A percentile compares a stretch with the other conserved stretches of the same genome.
phyloP scores from a whole-genome alignment of 2,888 invertebrate species.

The Euclidia mi region DNA sequence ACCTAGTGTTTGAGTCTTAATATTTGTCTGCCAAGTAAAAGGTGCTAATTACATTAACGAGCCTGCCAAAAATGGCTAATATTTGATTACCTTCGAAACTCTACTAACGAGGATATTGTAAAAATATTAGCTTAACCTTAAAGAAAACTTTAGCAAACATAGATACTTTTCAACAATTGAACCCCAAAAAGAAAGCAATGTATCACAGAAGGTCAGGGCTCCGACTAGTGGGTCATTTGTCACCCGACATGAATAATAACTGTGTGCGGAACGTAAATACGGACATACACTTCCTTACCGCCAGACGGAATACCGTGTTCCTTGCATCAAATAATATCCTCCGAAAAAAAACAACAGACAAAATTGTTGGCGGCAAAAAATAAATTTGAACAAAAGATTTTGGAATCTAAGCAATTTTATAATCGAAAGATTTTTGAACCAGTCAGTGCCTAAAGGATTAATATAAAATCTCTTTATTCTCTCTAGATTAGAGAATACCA shows the following conservation, averaged over 20 bases:
- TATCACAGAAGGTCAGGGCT: conserved; percentile 73
- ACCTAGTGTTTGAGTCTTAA: too few relatives aligned
- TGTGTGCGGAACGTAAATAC: conserved; percentile 40
- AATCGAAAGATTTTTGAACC: too few relatives aligned
- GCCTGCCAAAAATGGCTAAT: not conserved
- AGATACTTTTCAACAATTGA: conserved; percentile 32
- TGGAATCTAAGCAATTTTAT: too few relatives aligned
- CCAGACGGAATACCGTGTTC: conserved; percentile 44
- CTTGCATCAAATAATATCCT: conserved; percentile 22
- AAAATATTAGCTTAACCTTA: not conserved
- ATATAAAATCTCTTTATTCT: not conserved
- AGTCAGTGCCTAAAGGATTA: too few relatives aligned
- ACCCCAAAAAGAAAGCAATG: conserved; percentile 70
- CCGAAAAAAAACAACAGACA: conserved; percentile 18
- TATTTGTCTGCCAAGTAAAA: too few relatives aligned
- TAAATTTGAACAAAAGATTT: not conserved
- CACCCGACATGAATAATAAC: conserved; percentile 75
- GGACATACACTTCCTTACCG: conserved; percentile 56
- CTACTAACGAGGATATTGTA: not conserved
- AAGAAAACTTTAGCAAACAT: conserved; percentile 24
- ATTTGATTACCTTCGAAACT: not conserved
- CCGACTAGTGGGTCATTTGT: conserved; percentile 78
- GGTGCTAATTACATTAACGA: too few relatives aligned
- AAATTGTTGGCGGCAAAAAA: not conserved
- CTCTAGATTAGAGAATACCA: conserved; percentile 32